Conservation (phyloP, 2,113 vertebrate species). For the Phocoena phocoena region DNA sequence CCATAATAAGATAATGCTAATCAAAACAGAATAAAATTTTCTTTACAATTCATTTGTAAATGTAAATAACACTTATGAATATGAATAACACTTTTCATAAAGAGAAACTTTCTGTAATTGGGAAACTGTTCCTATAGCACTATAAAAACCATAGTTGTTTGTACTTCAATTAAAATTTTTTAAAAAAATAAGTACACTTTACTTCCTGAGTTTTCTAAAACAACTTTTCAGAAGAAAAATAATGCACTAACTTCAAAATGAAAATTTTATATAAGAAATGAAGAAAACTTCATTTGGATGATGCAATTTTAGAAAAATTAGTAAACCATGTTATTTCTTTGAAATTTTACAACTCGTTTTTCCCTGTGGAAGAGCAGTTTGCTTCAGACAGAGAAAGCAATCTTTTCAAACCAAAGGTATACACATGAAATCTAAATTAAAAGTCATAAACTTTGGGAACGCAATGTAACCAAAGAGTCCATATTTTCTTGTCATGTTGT, state of each 20-base stretch:
- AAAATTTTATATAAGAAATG: slow-evolving; percentile 17
- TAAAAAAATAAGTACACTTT: neutral
- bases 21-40: neutral
- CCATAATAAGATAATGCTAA: neutral
- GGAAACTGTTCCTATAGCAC: neutral
- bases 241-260: slow-evolving; percentile 8
- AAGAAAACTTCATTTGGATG: slow-evolving; percentile 23
- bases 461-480: neutral
- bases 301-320: slow-evolving; percentile 32
- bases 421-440: slow-evolving; percentile 27
- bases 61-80: neutral
- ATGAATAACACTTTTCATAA: neutral
- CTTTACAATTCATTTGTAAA: neutral
- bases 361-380: neutral
- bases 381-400: slow-evolving; percentile 23
- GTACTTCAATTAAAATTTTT: neutral
- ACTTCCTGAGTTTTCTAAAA: slow-evolving; percentile 35
- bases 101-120: neutral
- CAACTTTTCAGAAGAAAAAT: slow-evolving; percentile 42
- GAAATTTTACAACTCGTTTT: slow-evolving; percentile 19
- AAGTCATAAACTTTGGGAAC: slow-evolving; percentile 28
- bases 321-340: neutral
- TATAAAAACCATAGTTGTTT: neutral
- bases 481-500: neutral
- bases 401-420: slow-evolving; percentile 32